Evolutionary conservation across 2,888 invertebrate genomes (phyloP), one percentile per base, ranked within the genome.

Genomic region (Hedychridium roseum): DNA sequence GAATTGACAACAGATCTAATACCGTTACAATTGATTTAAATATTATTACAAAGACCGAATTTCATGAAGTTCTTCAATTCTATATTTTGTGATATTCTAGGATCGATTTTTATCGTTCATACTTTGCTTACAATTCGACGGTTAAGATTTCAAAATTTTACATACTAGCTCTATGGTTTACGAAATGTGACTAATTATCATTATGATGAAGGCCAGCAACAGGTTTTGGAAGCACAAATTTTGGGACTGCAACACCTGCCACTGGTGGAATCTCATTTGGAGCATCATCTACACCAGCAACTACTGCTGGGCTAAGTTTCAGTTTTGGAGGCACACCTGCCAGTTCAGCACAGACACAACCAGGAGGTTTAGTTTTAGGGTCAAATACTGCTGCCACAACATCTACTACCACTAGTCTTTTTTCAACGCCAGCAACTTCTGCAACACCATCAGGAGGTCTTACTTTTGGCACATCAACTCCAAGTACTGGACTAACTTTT

Each of bases 401-500:
- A 9, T 50, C 59, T 27, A 43, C 66, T 6, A 43, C 67, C 6
- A 49, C 60, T 2, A 62, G 57, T 46, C 54, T 66, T 38, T 71
- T 69, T 56, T 28, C 63, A 36, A 45, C 54, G 17, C 57, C 70
- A 74, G 36, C 64, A 28, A 68, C 78, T 44, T 63, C 72, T 44
- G 54, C 60, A 11, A 44, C 59, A 9, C 47, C 64, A 28, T 60
- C 68, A 43, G 61, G 54, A 44, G 70, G 67, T 59, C 54, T 77
- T n/a, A 64, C 54, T n/a, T 78, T 79, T 52, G 74, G 74, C 4
- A 65, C 72, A 5, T 68, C 74, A 2, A 52, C 69, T 0, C 43
- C 71, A n/a, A 61, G 76, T 0, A 62, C 66, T 6, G 64, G 66
- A 56, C 74, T 68, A 54, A 73, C 58, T 52, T 80, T 80, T 53